Conservation (phyloP, 2,888 invertebrate genomes). For the Tinea trinotella region DNA sequence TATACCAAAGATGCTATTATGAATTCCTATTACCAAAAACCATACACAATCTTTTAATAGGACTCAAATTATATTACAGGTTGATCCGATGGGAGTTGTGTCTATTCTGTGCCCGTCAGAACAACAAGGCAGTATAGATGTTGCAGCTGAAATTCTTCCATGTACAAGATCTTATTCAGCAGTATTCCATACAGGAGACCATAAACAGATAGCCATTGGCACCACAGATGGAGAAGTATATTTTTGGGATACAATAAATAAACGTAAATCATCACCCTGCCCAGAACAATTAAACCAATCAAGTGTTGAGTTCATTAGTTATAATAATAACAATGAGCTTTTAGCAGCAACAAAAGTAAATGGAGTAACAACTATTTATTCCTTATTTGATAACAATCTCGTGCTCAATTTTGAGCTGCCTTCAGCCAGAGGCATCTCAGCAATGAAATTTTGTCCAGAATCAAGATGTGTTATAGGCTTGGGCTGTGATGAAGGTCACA, state of each 20-base stretch:
- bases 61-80: constrained; percentile 38
- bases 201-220: constrained; percentile 58
- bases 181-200: constrained; percentile 59
- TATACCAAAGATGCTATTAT: too few species aligned
- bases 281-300: constrained; percentile 50
- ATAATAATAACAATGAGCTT: constrained; percentile 61
- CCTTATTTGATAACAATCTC: constrained; percentile 63
- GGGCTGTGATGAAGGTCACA: constrained; percentile 67
- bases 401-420: constrained; percentile 52
- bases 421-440: constrained; percentile 55
- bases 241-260: constrained; percentile 66
- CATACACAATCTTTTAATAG: background rate
- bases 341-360: constrained; percentile 60
- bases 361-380: constrained; percentile 63
- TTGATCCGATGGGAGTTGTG: constrained; percentile 55
- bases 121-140: too few species aligned
- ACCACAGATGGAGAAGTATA: constrained; percentile 58
- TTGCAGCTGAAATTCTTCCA: constrained; percentile 58
- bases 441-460: constrained; percentile 64
- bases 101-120: constrained; percentile 57
- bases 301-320: constrained; percentile 53
- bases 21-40: too few species aligned
- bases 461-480: constrained; percentile 54
- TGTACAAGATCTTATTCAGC: constrained; percentile 62
- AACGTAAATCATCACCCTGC: constrained; percentile 58